Evolutionary conservation across 2,797 vertebrate genomes (phyloP), one percentile per base, ranked within the genome.

Genomic region (Phylloscopus collybita): DNA sequence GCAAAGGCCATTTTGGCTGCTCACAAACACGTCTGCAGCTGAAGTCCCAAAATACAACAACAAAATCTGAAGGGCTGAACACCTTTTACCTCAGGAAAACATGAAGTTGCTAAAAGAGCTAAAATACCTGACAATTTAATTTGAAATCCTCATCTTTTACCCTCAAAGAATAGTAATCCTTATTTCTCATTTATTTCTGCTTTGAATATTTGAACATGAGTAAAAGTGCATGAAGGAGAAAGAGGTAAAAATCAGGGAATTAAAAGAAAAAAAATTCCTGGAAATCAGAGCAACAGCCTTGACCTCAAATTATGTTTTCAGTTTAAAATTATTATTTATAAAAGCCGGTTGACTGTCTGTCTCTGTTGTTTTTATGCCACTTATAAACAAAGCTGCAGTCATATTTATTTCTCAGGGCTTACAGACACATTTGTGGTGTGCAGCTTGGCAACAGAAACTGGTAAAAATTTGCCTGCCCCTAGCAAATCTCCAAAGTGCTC

Each of bases 341-440:
- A 94, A 97, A 90, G 76, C 86, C 93, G 95, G 45, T 79, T 96
- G 80, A 91, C 88, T 95, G 90, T 5, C 92, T 88, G 74, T 86
- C 93, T 95, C 66, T 79, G 86, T 89, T 94, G 91, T 44, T 95
- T 96, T 94, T 92, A 65, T 93, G 83, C 88, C 93, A 89, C 86
- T 96, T 95, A 89, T 85, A 95, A 96, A 94, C 93, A 95, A 95
- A 96, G 86, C 88, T 90, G 94, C 74, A 96, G 88, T 90, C 88
- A 16, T 83, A 94, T 92, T 93, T 90, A 64, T 93, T 95, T 96
- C 90, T 88, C 82, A 14, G 65, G 73, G 83, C 73, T 90, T 62
- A 71, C 92, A 94, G 91, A 73, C 80, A 91, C 92, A 84, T 96
- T 96, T 95, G 91, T 93, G 95, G 92, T 76, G 82, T 70, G 82